Evolutionary conservation across 2,797 vertebrate species (phyloP), one percentile per base, ranked within the genome.

Genomic region (Mionectes olivaceus): DNA sequence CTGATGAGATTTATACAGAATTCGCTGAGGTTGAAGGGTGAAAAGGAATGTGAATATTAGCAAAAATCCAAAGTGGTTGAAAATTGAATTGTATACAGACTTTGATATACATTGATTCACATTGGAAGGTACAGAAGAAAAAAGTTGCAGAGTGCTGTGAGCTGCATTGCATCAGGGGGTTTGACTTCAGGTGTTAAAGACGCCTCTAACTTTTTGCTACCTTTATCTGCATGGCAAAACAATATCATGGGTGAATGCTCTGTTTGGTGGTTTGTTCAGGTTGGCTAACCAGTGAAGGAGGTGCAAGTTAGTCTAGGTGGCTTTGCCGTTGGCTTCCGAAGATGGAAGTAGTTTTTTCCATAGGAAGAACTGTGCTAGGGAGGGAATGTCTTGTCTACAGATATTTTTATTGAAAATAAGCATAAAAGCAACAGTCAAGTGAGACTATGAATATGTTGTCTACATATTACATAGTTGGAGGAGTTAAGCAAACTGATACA

Each of bases 121-220:
- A 2, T 8, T 87, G 13, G 18, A 83, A 59, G 24, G 46, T 37
- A 60, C 22, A 56, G 37, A 60, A 5, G 1, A 37, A 56, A 44
- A 57, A 59, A 13, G 3, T 43, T 50, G 9, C 19, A 23, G 14
- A 17, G 11, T 49, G 10, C 17, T 16, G 24, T 63, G 30, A 83
- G 9, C 21, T 9, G 0, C 57, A 4, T 55, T 71, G 52, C 7
- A 13, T 8, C 4, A 18, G 33, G 78, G 6, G 8, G 5, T 57
- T 83, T 89, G 46, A 28, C 11, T 22, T 53, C 15, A 67, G 55
- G 19, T 69, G 7, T 39, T 65, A 32, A 63, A 75, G 23, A 32
- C 13, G 3, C 5, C 5, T 8, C 30, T 3, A 3, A 3, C 5
- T 77, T 77, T 71, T 63, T 65, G 9, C 69, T 75, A 22, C 6